Conservation (phyloP, 2,797 vertebrate species). For the Margarornis squamiger region DNA sequence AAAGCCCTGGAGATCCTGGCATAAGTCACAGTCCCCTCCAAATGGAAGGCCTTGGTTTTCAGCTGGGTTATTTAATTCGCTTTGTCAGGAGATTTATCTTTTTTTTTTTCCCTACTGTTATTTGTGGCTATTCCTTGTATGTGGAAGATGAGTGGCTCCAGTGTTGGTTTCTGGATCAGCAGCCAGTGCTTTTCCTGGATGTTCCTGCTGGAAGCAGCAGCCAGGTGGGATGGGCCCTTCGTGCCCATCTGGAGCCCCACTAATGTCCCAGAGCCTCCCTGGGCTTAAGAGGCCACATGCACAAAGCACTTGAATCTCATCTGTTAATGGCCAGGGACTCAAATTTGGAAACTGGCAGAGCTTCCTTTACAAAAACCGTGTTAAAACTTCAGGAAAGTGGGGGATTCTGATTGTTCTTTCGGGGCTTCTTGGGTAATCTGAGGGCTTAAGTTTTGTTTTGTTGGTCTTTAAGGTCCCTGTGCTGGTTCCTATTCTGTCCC, state of each 20-base stretch:
- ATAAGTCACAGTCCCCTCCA: not conserved
- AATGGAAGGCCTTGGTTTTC: not conserved
- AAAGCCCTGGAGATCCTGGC: not conserved
- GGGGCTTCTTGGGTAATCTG: not conserved
- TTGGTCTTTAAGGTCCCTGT: not conserved
- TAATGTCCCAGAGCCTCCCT: not conserved
- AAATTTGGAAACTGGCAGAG: not conserved
- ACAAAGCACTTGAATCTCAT: not conserved
- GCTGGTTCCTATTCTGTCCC: not conserved
- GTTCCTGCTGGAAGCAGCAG: not conserved
- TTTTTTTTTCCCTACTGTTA: rapidly evolving
- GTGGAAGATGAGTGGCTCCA: not conserved
- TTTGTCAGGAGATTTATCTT: not conserved
- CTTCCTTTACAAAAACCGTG: not conserved
- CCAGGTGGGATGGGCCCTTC: not conserved
- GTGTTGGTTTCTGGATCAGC: not conserved
- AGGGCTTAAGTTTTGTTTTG: not conserved
- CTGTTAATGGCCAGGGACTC: not conserved
- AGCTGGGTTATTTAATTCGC: not conserved
- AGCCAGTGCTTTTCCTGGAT: not conserved
- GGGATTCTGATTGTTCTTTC: not conserved
- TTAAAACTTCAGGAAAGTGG: not conserved
- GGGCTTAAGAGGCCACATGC: not conserved
- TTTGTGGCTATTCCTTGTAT: rapidly evolving
- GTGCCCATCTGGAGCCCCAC: conserved; percentile 11